A percentile compares a stretch with the other conserved stretches of the same genome.
phyloP scores from a whole-genome alignment of 2,888 invertebrate genomes.

The Tridacna crocea region DNA sequence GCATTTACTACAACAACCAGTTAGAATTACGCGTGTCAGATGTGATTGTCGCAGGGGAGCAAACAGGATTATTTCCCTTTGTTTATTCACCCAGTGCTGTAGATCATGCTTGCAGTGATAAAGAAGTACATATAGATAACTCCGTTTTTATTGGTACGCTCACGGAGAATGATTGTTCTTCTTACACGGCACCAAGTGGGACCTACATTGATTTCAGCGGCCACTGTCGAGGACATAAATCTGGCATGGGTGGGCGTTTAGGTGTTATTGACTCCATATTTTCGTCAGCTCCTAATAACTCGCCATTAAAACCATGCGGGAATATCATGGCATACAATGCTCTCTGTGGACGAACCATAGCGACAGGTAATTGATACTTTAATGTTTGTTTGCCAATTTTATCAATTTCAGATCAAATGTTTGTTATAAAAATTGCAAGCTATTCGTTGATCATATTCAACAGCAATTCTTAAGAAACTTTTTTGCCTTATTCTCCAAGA shows the following conservation, averaged over 20 bases:
- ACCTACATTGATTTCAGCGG: conserved; percentile 50
- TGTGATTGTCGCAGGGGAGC: conserved; percentile 71
- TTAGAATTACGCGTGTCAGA: conserved; percentile 51
- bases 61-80: conserved; percentile 69
- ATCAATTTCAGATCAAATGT: neutral
- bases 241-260: conserved; percentile 39
- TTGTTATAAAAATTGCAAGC: neutral
- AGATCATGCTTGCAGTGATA: conserved; percentile 58
- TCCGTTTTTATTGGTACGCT: conserved; percentile 73
- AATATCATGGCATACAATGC: conserved; percentile 75
- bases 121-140: conserved; percentile 63
- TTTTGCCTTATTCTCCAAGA: no score
- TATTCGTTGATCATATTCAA: neutral
- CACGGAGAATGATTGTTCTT: conserved; percentile 65
- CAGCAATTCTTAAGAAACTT: neutral
- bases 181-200: conserved; percentile 53
- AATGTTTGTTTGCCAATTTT: neutral
- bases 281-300: conserved; percentile 65
- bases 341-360: conserved; percentile 56
- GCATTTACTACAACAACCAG: conserved; percentile 72
- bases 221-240: conserved; percentile 38
- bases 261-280: conserved; percentile 69
- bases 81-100: conserved; percentile 71
- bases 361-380: conserved; percentile 41
- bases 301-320: conserved; percentile 73